Percentiles rank a stretch among this genome's conserved stretches.
phyloP scores from a whole-genome alignment of 2,888 invertebrate species.

The Cephus pygmeus region DNA sequence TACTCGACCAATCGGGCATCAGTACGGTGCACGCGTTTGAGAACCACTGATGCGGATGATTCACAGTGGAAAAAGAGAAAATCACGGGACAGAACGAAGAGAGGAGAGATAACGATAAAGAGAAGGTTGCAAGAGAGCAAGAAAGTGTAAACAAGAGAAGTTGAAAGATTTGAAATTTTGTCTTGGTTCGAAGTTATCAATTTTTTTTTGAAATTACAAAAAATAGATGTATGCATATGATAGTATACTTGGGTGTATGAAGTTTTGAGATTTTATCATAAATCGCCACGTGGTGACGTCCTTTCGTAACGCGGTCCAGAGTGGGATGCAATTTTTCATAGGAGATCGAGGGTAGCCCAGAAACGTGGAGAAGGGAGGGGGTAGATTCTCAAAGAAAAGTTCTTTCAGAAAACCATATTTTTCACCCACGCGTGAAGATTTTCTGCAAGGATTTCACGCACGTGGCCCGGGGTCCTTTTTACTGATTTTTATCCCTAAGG shows the following conservation, averaged over 20 bases:
- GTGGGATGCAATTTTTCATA: background rate
- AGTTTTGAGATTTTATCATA: background rate
- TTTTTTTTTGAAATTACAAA: background rate
- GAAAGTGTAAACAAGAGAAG: background rate
- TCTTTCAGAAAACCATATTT: background rate
- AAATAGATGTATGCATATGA: background rate
- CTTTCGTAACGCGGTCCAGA: background rate
- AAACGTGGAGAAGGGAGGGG: background rate
- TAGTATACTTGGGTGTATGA: background rate
- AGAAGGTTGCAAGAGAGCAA: background rate
- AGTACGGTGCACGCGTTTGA: slow-evolving; percentile 13
- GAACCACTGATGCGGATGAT: slow-evolving; percentile 42
- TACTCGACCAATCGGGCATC: background rate
- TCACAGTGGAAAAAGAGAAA: slow-evolving; percentile 33
- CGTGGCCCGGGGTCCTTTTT: background rate
- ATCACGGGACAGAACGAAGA: slow-evolving; percentile 16
- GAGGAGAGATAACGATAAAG: slow-evolving; percentile 4
- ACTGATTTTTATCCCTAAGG: background rate
- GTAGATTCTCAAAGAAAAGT: background rate
- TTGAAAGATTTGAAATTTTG: background rate
- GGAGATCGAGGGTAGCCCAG: background rate
- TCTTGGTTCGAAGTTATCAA: background rate
- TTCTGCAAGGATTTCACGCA: background rate
- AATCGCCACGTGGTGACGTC: background rate
- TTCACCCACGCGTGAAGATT: background rate